Evolutionary conservation across 2,888 invertebrate genomes (phyloP).

Genomic region (Rhingia campestris): DNA sequence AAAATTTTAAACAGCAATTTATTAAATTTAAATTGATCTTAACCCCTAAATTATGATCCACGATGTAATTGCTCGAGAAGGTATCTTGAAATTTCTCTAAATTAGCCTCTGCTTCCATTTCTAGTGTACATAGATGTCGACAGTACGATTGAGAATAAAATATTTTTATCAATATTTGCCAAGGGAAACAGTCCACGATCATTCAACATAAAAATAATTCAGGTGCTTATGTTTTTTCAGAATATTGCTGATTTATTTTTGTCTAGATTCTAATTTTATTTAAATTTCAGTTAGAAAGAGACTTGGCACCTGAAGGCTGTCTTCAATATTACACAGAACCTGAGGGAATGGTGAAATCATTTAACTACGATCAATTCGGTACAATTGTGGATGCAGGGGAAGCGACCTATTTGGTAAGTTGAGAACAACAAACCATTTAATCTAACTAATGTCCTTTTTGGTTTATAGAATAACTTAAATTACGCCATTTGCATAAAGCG

Average conservation of each 20-base stretch:
- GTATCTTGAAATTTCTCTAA: neutral
- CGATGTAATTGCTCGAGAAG: no score
- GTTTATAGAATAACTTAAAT: slow-evolving; percentile 88
- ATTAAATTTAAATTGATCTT: no score
- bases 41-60: no score
- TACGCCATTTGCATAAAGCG: slow-evolving; percentile 89
- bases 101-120: slow-evolving; percentile 73
- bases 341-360: slow-evolving; percentile 87
- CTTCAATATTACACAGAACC: slow-evolving; percentile 87
- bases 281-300: slow-evolving; percentile 79
- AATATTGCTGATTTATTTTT: neutral
- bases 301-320: slow-evolving; percentile 85
- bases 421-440: neutral
- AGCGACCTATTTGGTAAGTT: slow-evolving; percentile 86
- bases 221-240: slow-evolving; percentile 79
- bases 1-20: no score
- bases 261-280: neutral
- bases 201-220: slow-evolving; percentile 87
- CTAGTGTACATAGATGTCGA: slow-evolving; percentile 89
- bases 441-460: neutral
- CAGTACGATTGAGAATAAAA: slow-evolving; percentile 84
- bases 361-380: slow-evolving; percentile 87
- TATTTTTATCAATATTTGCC: slow-evolving; percentile 87
- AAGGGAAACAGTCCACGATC: slow-evolving; percentile 84
- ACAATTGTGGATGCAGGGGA: slow-evolving; percentile 84